Conservation (phyloP, 2,113 vertebrate genomes). For the Barnardius zonarius region DNA sequence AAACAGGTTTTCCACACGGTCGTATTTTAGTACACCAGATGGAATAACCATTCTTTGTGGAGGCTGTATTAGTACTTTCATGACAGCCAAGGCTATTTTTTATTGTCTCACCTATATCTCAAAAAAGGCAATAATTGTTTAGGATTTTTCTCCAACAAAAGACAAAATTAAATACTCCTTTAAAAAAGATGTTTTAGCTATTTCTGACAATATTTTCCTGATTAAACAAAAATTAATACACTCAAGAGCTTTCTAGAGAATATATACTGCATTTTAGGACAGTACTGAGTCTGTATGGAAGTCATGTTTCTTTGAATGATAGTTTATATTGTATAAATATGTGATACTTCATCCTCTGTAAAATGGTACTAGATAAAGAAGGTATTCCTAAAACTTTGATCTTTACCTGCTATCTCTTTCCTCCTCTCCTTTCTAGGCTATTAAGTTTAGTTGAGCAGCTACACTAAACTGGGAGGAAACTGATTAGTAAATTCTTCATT, state of each 20-base stretch:
- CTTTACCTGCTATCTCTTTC: background rate
- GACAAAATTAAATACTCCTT: background rate
- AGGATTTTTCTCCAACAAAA: background rate
- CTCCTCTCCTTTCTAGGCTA: background rate
- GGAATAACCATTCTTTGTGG: background rate
- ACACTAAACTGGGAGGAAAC: background rate
- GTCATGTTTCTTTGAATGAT: background rate
- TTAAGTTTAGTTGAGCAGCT: background rate
- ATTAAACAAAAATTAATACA: background rate
- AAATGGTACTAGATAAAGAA: background rate
- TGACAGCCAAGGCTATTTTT: background rate
- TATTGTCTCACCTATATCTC: background rate
- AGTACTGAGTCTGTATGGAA: background rate
- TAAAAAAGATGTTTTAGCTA: background rate
- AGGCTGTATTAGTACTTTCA: background rate
- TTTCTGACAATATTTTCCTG: background rate
- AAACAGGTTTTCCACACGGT: background rate
- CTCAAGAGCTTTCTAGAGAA: background rate
- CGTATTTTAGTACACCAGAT: background rate
- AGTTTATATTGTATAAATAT: background rate
- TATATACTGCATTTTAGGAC: background rate
- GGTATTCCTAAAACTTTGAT: background rate
- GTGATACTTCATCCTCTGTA: background rate
- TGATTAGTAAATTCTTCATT: background rate
- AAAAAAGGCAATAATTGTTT: background rate